Percentiles rank a stretch among this genome's conserved stretches.
phyloP scores from a whole-genome alignment of 2,888 invertebrate species.

The Brachynemurus nebulosus region DNA sequence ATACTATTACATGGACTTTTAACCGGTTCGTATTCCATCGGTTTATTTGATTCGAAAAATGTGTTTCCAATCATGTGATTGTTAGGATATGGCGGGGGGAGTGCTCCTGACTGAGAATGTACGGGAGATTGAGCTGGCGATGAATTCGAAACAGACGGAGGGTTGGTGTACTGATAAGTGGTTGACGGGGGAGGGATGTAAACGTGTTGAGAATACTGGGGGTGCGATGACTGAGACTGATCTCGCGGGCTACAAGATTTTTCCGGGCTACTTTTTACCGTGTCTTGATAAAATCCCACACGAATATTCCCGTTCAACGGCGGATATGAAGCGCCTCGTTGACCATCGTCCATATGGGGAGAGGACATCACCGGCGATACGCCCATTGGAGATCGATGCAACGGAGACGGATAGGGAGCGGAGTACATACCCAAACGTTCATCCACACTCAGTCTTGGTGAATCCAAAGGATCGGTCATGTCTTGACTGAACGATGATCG shows the following conservation, averaged over 20 bases:
- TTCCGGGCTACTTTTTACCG: conserved; percentile 69
- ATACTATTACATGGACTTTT: neutral
- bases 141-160: conserved; percentile 25
- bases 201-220: conserved; percentile 40
- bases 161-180: conserved; percentile 25
- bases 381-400: conserved; percentile 54
- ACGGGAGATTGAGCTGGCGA: conserved; percentile 18
- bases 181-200: conserved; percentile 41
- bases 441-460: conserved; percentile 49
- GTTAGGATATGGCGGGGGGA: conserved; percentile 14
- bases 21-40: neutral
- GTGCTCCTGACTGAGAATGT: conserved; percentile 25
- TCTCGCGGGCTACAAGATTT: conserved; percentile 72
- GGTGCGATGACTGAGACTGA: conserved; percentile 43
- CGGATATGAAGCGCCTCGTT: conserved; percentile 51
- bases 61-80: neutral
- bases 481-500: conserved; percentile 66
- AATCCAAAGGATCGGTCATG: conserved; percentile 36
- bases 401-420: conserved; percentile 57
- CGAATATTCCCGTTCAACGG: conserved; percentile 70
- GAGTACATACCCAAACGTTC: conserved; percentile 46
- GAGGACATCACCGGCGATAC: conserved; percentile 52
- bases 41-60: neutral
- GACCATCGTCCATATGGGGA: conserved; percentile 53
- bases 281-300: conserved; percentile 82